A percentile compares a stretch with the other conserved stretches of the same genome.
Conservation (phyloP, 2,888 invertebrate genomes). For the Scaptomyza caliginosa region DNA sequence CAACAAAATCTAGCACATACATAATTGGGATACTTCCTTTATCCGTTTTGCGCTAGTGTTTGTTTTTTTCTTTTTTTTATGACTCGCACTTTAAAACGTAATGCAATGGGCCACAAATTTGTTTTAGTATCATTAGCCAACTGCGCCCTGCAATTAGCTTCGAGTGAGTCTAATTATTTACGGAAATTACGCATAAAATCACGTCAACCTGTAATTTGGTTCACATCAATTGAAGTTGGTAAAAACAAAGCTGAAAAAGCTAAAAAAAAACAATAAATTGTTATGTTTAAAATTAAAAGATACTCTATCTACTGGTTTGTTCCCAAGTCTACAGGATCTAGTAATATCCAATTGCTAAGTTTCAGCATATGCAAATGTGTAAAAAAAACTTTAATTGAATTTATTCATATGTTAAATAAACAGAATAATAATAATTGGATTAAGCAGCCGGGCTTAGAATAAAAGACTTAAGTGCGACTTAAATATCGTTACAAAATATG, state of each 20-base stretch:
- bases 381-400: too few relatives aligned
- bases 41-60: too few relatives aligned
- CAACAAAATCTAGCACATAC: not conserved
- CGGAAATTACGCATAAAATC: conserved; percentile 79
- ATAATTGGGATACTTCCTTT: conserved; percentile 55
- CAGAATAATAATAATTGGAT: too few relatives aligned
- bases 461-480: too few relatives aligned
- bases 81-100: conserved; percentile 30
- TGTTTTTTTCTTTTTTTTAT: too few relatives aligned
- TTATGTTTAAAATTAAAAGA: not conserved
- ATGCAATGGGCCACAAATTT: conserved; percentile 18
- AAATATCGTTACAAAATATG: too few relatives aligned
- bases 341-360: too few relatives aligned
- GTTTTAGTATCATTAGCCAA: conserved; percentile 38
- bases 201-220: conserved; percentile 71
- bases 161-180: conserved; percentile 61
- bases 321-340: too few relatives aligned
- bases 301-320: not conserved
- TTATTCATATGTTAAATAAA: too few relatives aligned
- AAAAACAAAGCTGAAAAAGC: conserved; percentile 2
- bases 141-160: conserved; percentile 43
- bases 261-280: not conserved
- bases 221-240: conserved; percentile 66
- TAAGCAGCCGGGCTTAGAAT: too few relatives aligned
- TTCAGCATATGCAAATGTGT: too few relatives aligned